Evolutionary conservation across 2,888 invertebrate genomes (phyloP), one percentile per base, ranked within the genome.

Genomic region (Pelosia muscerda): DNA sequence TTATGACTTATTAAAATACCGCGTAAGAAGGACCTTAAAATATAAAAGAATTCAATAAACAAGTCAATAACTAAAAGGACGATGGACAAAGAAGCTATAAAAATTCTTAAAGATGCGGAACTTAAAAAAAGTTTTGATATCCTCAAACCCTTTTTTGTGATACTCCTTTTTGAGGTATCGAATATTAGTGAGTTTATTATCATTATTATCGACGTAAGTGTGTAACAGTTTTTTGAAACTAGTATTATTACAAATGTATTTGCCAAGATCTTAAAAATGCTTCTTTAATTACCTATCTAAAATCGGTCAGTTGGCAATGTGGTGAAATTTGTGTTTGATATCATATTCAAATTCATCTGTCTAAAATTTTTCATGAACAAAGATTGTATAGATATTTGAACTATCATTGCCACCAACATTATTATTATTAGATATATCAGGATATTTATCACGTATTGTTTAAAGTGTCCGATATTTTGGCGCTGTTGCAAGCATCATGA

Each of bases 51-150:
- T 62, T 49, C 23, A 4, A 13, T 28, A 59, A 57, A 68, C 53
- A 57, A 65, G n/a, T 22, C 56, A 23, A 61, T 53, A 31, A 23
- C 23, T 25, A 59, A 77, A 63, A 26, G 55, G 53, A 65, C 57
- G 49, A 60, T 22, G 59, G 55, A 64, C 49, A 68, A 70, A 66
- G 71, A 72, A 76, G 78, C 79, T 65, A 66, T 80, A 68, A 68
- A 76, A 78, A 74, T 68, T 68, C 74, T 65, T 26, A 26, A 56
- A 63, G 64, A 49, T 8, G 56, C 28, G 59, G 42, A 76, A 74
- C 70, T 79, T 73, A 59, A 62, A 59, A 68, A 68, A 76, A 79
- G 69, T 73, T 79, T 73, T 72, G 63, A 73, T 79, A 73, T 74
- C 66, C 55, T 76, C 49, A 54, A 49, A 61, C 61, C 69, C 56